Base-by-base conservation (phyloP, 2,113 vertebrate species). In the Arenaria interpres region DNA sequence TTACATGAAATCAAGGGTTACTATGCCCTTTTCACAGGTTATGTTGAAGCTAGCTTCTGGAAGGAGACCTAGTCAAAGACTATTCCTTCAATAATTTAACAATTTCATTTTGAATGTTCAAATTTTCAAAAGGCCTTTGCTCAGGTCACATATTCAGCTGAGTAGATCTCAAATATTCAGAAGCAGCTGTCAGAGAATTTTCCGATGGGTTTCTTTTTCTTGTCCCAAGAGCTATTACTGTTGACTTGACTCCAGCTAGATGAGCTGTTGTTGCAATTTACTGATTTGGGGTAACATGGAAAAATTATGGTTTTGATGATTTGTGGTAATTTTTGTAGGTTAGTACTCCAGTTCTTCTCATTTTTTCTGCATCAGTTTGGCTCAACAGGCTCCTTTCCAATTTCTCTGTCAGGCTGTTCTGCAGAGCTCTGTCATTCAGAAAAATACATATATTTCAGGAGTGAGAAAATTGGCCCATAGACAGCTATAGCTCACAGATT, bases 121-220 rank as follows among this genome's bases (percentile, higher is more conserved):
- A 5, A 59, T 63, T 93, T 81, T 95, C 46, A 59, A 12, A 90
- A 82, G 88, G 28, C 27, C 57, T 83, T 67, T 86, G 11, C 21
- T 89, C 68, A 75, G 24, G 46, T 93, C 76, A 14, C n/a, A 63
- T 46, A 37, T 85, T 88, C 50, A 74, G 60, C 72, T 92, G 51
- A 93, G 76, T 17, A 78, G 18, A 63, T 84, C 66, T 91, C 81
- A 85, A 82, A 85, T 91, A 95, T 83, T 82, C 86, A 93, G 79
- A 94, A 93, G 57, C 53, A 90, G 53, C 86, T 91, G 72, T 94
- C 83, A 90, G 56, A 84, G 76, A 92, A 87, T 82, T 89, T 96
- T 97, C 92, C 73, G 78, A 57, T 80, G 79, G n/a, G 19, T 90
- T 89, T 91, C 57, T 76, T 94, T 90, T 87, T 72, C 57, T 91